Conservation (phyloP, 1,140 invertebrate species). For the Limonius californicus region DNA sequence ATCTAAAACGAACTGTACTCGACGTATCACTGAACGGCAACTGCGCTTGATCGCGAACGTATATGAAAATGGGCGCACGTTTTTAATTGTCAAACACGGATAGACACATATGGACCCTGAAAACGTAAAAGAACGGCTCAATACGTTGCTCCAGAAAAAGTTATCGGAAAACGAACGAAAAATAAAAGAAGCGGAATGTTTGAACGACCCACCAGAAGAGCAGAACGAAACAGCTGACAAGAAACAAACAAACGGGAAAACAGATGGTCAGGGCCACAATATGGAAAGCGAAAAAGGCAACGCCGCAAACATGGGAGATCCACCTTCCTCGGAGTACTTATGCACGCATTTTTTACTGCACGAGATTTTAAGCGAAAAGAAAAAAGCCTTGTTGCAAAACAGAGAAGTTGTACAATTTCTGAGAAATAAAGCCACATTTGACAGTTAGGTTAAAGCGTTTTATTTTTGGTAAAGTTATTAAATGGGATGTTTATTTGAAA, state of each 20-base stretch:
- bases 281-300: constrained; percentile 1
- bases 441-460: neutral
- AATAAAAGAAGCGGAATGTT: neutral
- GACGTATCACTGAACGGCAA: too few species aligned
- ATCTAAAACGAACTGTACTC: too few species aligned
- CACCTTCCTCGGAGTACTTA: neutral
- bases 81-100: too few species aligned
- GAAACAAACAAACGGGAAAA: neutral
- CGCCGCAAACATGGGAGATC: neutral
- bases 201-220: neutral
- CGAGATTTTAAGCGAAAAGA: constrained; percentile 25
- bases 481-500: too few species aligned
- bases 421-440: constrained; percentile 16
- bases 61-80: too few species aligned
- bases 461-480: too few species aligned
- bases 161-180: constrained; percentile 15
- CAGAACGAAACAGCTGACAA: neutral
- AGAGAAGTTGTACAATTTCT: constrained; percentile 22
- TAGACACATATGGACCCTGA: constrained; percentile 20
- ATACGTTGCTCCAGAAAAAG: constrained; percentile 22
- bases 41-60: too few species aligned
- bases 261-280: neutral
- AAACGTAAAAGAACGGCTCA: constrained; percentile 23
- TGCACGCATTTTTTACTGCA: constrained; percentile 5
- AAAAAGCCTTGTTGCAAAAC: constrained; percentile 19